Base-by-base conservation (phyloP, 2,113 vertebrate genomes). In the Thymallus thymallus region DNA sequence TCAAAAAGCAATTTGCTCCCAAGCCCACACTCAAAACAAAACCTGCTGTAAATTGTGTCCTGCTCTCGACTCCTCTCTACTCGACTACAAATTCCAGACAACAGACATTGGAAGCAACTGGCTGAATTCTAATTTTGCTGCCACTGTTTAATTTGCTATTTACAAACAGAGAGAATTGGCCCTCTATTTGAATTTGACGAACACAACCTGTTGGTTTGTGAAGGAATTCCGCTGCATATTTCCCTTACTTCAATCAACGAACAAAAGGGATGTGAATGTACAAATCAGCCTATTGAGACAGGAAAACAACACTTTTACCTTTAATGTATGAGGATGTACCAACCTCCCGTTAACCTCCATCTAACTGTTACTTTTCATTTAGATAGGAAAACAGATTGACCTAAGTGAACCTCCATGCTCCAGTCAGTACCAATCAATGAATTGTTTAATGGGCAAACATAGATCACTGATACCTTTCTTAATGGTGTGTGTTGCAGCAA, bases 281-380 rank as follows among this genome's bases (percentile, higher is more conserved):
- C 35, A 41, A 41, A 10, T 10, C 35, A 10, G 35, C 35, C 35
- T 41, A 41, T 65, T 65, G 5, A 30, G 18, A 23, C 24, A 30
- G 16, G n/a, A n/a, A 66, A 20, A 55, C 51, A 23, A 9, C 26
- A 20, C 30, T 35, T 66, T 66, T 66, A 66, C 14, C 23, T 29
- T 29, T 64, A 16, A 51, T 18, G 16, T 67, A 30, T 1, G 26
- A 80, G 46, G 70, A 81, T 77, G 75, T 80, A 74, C 67, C 79
- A 32, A 80, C 80, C 66, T 10, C 24, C 63, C 70, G 77, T 87
- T 79, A 82, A 77, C 62, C 35, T 75, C 78, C 80, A 20, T 73
- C 60, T 66, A 75, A 74, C 85, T 81, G 75, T 85, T 88, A 80
- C 74, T 85, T 85, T 83, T 75, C 82, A 86, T 90, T 87, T 80